Conservation (phyloP, 2,797 vertebrate species). For the Enteromius treurensis region DNA sequence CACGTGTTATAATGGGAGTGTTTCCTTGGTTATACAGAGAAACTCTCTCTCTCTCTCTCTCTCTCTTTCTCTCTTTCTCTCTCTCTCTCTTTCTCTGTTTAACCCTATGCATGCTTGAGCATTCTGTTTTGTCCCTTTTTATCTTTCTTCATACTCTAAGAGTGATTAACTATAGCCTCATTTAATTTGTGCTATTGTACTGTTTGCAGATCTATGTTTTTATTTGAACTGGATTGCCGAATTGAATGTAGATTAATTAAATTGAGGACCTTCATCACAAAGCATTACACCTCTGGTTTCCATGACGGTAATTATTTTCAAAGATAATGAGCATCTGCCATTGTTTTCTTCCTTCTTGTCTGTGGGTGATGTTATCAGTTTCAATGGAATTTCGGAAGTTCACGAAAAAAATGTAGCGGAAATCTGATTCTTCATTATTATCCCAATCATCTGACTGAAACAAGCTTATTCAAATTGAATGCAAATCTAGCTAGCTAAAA, state of each 20-base stretch:
- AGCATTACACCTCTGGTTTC: background rate
- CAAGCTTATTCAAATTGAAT: background rate
- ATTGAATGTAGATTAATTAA: slow-evolving; percentile 17
- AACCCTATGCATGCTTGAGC: slow-evolving; percentile 4
- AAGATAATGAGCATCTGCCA: background rate
- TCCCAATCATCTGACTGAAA: background rate
- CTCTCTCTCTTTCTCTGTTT: slow-evolving; percentile 13
- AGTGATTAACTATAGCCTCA: background rate
- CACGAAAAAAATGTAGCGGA: background rate
- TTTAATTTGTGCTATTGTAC: background rate
- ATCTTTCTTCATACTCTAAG: background rate
- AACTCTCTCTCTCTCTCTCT: background rate
- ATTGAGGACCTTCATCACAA: background rate
- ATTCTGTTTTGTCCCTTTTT: background rate
- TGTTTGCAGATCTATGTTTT: background rate
- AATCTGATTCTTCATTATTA: background rate
- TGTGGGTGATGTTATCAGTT: background rate
- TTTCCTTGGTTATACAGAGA: slow-evolving; percentile 17
- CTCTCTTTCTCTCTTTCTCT: too few relatives aligned
- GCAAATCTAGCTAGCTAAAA: too few relatives aligned
- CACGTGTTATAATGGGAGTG: background rate
- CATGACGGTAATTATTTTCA: background rate
- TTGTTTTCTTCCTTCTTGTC: background rate
- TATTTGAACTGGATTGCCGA: background rate
- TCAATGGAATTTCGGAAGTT: background rate